These are phyloP conservation scores for Acanthosepion esculentum DNA, from an alignment of 2,888 invertebrate genomes.

Conservation along the genomic window DNA sequence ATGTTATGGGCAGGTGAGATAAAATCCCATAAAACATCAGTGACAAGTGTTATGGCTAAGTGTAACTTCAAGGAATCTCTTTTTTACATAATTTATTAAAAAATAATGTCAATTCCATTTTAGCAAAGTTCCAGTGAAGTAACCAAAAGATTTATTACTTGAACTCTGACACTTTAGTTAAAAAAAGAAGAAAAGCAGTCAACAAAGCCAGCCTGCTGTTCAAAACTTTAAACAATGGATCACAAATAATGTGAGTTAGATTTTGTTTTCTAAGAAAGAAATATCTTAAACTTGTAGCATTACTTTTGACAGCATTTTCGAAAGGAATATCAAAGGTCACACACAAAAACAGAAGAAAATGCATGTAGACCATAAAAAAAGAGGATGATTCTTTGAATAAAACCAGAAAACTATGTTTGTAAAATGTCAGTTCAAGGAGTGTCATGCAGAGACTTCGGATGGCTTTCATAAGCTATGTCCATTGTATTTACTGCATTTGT, in stretches of 20 bases:
- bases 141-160: background rate
- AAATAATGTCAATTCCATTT: no score
- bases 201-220: background rate
- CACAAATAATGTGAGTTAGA: background rate
- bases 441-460: background rate
- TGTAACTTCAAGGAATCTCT: no score
- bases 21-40: no score
- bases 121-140: no score
- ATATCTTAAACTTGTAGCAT: background rate
- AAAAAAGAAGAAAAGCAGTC: no score
- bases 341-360: background rate
- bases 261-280: background rate
- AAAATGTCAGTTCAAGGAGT: conserved; percentile 3
- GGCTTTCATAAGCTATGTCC: background rate
- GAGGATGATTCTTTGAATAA: background rate
- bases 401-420: background rate
- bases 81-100: no score
- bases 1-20: no score
- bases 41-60: no score
- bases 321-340: background rate
- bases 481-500: background rate
- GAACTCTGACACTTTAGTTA: background rate
- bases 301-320: background rate
- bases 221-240: background rate
- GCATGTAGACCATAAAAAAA: background rate